Percentiles rank a stretch among this genome's conserved stretches.
phyloP scores from a whole-genome alignment of 2,113 vertebrate species.

The Etheostoma cragini region DNA sequence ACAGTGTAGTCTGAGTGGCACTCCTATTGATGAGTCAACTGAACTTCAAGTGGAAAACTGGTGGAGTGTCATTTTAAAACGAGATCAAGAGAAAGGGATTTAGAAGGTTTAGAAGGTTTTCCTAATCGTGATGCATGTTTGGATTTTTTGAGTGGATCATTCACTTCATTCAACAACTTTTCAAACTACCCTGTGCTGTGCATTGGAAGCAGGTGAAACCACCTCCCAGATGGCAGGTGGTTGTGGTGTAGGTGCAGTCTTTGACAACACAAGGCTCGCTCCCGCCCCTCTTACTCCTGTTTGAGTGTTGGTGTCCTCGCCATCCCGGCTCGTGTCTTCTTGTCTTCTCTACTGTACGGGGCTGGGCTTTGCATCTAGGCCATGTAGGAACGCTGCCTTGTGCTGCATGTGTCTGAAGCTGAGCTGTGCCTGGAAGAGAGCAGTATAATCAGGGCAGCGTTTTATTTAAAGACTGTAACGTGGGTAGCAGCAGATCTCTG shows the following conservation, averaged over 20 bases:
- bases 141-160: not conserved
- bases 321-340: not conserved
- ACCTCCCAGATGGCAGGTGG: not conserved
- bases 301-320: not conserved
- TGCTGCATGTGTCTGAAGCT: conserved; percentile 65
- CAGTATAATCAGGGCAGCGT: conserved; percentile 81
- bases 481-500: conserved; percentile 75
- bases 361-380: conserved; percentile 70
- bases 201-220: not conserved
- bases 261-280: not conserved
- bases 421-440: conserved; percentile 53
- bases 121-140: not conserved
- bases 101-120: not conserved
- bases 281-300: not conserved
- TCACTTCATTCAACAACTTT: not conserved
- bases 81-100: not conserved
- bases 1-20: too few relatives aligned
- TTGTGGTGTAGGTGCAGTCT: not conserved
- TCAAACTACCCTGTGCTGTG: not conserved
- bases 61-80: too few relatives aligned
- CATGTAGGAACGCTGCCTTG: conserved; percentile 57
- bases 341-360: conserved; percentile 30
- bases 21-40: too few relatives aligned
- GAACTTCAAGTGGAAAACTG: too few relatives aligned
- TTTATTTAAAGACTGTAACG: conserved; percentile 86